Conservation (phyloP, 2,113 vertebrate genomes). For the Morphnarchus princeps region DNA sequence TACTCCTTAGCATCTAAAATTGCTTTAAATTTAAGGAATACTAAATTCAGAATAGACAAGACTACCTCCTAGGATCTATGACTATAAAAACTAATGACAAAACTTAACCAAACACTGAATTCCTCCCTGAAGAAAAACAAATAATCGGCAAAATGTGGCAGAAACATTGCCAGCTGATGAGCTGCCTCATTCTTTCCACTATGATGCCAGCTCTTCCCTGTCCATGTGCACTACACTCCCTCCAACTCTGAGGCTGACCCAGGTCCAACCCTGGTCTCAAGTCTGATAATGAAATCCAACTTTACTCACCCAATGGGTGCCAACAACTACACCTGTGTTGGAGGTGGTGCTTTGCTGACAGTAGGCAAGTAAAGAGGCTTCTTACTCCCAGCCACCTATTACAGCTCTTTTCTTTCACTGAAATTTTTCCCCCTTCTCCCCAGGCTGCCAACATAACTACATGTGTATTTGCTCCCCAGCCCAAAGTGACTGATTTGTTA, state of each 20-base stretch:
- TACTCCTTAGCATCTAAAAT: not conserved
- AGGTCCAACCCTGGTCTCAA: not conserved
- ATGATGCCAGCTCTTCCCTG: not conserved
- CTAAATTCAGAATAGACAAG: not conserved
- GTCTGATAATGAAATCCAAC: not conserved
- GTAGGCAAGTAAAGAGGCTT: not conserved
- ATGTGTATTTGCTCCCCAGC: not conserved
- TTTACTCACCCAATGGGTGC: not conserved
- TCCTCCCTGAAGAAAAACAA: not conserved
- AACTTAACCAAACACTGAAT: not conserved
- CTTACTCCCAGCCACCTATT: not conserved
- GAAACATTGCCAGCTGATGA: not conserved
- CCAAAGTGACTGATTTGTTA: not conserved
- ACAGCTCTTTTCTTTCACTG: not conserved
- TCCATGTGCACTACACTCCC: not conserved
- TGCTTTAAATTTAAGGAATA: not conserved
- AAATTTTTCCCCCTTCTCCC: not conserved
- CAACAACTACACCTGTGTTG: not conserved
- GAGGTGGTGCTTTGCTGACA: not conserved
- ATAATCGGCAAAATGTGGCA: not conserved
- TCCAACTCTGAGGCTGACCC: not conserved
- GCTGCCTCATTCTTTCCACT: slow-evolving; percentile 9
- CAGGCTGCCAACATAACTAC: not conserved
- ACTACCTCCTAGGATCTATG: not conserved
- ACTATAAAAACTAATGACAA: not conserved